Evolutionary conservation across 2,888 invertebrate genomes (phyloP).

Genomic region (Mimachlamys varia): DNA sequence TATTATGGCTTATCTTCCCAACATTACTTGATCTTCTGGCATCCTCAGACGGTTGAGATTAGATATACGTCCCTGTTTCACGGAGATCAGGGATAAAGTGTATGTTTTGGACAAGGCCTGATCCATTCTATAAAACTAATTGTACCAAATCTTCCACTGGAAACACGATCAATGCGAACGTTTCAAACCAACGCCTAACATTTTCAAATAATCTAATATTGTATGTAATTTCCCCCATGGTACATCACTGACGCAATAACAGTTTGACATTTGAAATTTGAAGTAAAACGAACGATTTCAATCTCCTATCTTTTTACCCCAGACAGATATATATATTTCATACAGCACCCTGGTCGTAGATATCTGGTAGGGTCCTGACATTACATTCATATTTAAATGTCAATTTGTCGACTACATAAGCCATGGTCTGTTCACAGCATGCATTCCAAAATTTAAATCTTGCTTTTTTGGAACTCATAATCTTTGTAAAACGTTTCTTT

Average conservation of each 20-base stretch:
- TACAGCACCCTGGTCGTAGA: background rate
- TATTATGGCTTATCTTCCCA: background rate
- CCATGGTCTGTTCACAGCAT: background rate
- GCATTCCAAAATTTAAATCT: too few species aligned
- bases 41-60: background rate
- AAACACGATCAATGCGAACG: background rate
- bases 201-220: background rate
- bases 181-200: background rate
- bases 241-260: background rate
- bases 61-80: background rate
- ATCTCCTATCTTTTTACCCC: background rate
- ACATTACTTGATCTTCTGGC: background rate
- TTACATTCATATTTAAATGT: background rate
- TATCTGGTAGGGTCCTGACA: background rate
- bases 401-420: background rate
- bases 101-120: background rate
- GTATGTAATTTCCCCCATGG: background rate
- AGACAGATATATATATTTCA: slow-evolving; percentile 19
- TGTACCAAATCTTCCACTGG: background rate
- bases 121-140: background rate
- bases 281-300: background rate
- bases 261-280: slow-evolving; percentile 31
- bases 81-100: background rate
- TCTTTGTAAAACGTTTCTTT: too few species aligned
- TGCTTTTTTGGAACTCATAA: too few species aligned